Evolutionary conservation across 2,797 vertebrate species (phyloP), one percentile per base, ranked within the genome.

Genomic region (Allobates femoralis): DNA sequence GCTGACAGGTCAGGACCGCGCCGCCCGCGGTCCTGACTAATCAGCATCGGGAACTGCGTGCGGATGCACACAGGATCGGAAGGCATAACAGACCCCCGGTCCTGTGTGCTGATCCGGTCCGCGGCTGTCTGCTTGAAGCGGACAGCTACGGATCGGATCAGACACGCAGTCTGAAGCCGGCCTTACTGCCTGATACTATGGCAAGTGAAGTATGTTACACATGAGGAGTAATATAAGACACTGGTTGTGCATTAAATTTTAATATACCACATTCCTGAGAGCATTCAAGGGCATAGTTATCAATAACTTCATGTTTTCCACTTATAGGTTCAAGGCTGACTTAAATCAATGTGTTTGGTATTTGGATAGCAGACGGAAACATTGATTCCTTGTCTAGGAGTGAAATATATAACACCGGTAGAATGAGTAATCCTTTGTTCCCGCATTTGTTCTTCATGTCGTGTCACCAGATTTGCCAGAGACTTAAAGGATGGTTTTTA

Each of bases 261-360:
- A 71, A 14, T 69, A 37, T 73, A 7, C 55, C 10, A 51, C 32
- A 71, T 53, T 37, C 3, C 5, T 34, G 53, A 37, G 28, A 34
- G 7, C 51, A 55, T 46, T 87, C 76, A 87, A 79, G 86, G 86
- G 18, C 56, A 84, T 14, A 66, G 58, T 77, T 77, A 41, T 85
- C 46, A 85, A 67, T 30, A 58, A 26, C 56, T 64, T 69, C 32
- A 32, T 64, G 62, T 75, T 46, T 28, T 78, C 73, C 41, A 66
- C 21, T 56, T 74, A 28, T 51, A 71, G 66, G 77, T 79, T 84
- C 86, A 80, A 87, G 86, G 81, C 76, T 87, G 86, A 87, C 34
- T 32, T 84, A 79, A 87, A 87, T 84, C 86, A 84, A 75, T 87
- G 76, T 84, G 81, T 74, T 75, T 80, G 76, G 64, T 64, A 74